Percentiles rank a stretch among this genome's conserved stretches.
phyloP scores from a whole-genome alignment of 2,888 invertebrate genomes.

The Eupithecia abbreviata region DNA sequence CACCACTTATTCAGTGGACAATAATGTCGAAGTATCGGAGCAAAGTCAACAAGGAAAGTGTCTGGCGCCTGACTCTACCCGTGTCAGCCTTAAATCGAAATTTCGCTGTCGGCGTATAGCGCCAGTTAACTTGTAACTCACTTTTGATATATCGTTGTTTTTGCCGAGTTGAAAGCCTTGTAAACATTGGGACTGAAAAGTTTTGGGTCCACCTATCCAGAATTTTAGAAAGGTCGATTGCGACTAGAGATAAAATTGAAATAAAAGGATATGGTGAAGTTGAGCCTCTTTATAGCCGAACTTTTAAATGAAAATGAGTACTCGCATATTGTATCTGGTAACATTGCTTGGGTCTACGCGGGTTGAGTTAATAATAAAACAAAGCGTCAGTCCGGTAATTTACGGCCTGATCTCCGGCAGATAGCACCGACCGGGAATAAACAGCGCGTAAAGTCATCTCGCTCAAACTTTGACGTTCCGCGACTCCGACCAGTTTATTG shows the following conservation, averaged over 20 bases:
- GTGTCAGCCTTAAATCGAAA: conserved; percentile 71
- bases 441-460: conserved; percentile 67
- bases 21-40: conserved; percentile 58
- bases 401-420: conserved; percentile 67
- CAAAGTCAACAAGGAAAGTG: conserved; percentile 63
- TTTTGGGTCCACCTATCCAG: conserved; percentile 65
- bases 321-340: conserved; percentile 56
- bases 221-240: conserved; percentile 57
- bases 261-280: conserved; percentile 29
- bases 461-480: conserved; percentile 48
- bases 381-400: conserved; percentile 66
- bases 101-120: conserved; percentile 65
- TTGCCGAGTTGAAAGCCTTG: conserved; percentile 71
- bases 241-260: conserved; percentile 26
- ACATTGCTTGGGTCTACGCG: conserved; percentile 64
- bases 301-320: conserved; percentile 61
- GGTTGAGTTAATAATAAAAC: conserved; percentile 66
- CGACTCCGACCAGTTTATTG: conserved; percentile 25
- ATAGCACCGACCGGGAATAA: conserved; percentile 64
- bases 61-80: conserved; percentile 49
- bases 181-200: conserved; percentile 71
- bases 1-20: conserved; percentile 55
- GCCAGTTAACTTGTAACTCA: conserved; percentile 77
- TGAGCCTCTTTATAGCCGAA: conserved; percentile 13
- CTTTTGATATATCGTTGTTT: conserved; percentile 82